These are phyloP conservation scores for Alces alces DNA, from an alignment of 2,113 vertebrate species.

Conservation along the genomic window DNA sequence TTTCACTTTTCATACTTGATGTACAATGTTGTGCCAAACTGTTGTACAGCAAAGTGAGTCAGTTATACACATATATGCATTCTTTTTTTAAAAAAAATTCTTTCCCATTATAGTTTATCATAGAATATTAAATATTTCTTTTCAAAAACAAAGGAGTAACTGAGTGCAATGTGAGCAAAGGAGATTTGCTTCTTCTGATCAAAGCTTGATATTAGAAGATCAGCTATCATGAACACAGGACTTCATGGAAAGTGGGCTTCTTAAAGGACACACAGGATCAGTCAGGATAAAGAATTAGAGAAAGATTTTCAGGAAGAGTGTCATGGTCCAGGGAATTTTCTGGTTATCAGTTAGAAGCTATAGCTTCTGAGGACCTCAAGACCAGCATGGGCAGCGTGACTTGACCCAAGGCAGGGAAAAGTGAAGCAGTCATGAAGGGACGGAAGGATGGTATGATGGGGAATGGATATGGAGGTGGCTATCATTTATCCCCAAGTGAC, in stretches of 20 bases:
- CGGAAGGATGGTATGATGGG: rapidly evolving
- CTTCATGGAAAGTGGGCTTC: neutral
- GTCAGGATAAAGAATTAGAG: neutral
- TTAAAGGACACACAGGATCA: neutral
- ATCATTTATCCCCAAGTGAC: neutral
- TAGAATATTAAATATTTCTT: neutral
- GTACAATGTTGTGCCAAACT: neutral
- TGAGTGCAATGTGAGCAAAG: neutral
- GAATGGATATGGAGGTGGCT: no score
- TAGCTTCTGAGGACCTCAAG: neutral
- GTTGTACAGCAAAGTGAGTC: neutral
- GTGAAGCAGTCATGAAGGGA: neutral
- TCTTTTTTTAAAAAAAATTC: neutral
- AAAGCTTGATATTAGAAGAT: neutral
- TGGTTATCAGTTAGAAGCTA: neutral
- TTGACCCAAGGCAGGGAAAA: neutral
- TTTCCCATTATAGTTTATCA: neutral
- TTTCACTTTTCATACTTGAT: neutral
- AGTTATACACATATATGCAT: neutral
- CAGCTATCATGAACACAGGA: no score
- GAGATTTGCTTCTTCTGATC: neutral
- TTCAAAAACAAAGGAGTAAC: neutral
- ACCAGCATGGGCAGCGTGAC: neutral
- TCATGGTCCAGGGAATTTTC: neutral
- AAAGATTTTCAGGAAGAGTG: neutral